These are phyloP conservation scores for Salminus brasiliensis DNA, from an alignment of 2,113 vertebrate species.

Conservation along the genomic window DNA sequence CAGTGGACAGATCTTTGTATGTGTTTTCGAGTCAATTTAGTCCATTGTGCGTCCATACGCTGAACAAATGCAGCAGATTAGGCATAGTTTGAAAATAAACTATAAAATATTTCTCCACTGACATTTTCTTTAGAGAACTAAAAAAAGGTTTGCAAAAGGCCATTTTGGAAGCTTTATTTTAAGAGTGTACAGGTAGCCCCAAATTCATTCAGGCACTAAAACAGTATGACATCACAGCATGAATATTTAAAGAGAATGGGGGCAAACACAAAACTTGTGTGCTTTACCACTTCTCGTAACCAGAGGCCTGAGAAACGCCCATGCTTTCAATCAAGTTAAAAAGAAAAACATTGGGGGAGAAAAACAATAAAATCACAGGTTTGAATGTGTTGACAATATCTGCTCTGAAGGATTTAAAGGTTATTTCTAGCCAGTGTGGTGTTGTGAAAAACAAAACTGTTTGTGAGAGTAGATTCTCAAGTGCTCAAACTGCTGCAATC, in stretches of 20 bases:
- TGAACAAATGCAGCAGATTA: too few relatives aligned
- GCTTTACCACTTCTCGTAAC: constrained; percentile 64
- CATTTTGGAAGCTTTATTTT: too few relatives aligned
- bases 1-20: too few relatives aligned
- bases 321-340: constrained; percentile 67
- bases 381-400: constrained; percentile 64
- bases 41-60: too few relatives aligned
- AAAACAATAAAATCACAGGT: constrained; percentile 61
- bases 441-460: constrained; percentile 53
- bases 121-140: too few relatives aligned
- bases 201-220: background rate
- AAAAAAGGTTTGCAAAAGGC: too few relatives aligned
- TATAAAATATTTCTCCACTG: too few relatives aligned
- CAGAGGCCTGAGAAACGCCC: constrained; percentile 69
- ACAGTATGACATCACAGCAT: background rate
- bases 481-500: constrained; percentile 38
- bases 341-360: constrained; percentile 48
- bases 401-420: constrained; percentile 57
- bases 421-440: constrained; percentile 64
- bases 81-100: too few relatives aligned
- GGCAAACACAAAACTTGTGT: constrained; percentile 61
- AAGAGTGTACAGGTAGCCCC: too few relatives aligned
- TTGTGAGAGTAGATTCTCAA: constrained; percentile 53
- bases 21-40: too few relatives aligned
- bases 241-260: constrained; percentile 29